Conservation (phyloP, 2,888 invertebrate species). For the Cheilosia vulpina region DNA sequence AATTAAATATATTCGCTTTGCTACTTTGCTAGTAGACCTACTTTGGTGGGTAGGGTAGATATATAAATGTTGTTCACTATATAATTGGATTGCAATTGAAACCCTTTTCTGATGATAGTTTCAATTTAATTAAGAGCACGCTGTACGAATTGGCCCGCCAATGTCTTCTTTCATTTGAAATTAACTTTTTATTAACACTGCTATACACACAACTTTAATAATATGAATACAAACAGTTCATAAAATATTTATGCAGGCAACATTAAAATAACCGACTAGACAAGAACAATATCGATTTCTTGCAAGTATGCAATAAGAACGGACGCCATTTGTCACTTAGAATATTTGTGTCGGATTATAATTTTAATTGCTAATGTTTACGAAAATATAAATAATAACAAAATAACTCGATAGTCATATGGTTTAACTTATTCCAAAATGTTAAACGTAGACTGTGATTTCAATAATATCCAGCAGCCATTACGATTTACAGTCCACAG, state of each 20-base stretch:
- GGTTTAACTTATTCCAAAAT: background rate
- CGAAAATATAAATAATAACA: background rate
- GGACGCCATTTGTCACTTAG: constrained; percentile 36
- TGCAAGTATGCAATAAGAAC: background rate
- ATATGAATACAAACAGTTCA: constrained; percentile 2
- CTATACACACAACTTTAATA: background rate
- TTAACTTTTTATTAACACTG: background rate
- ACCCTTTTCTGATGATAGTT: constrained; percentile 21
- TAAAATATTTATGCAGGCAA: background rate
- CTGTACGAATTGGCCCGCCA: constrained; percentile 14
- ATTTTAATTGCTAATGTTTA: background rate
- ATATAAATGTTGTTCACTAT: constrained; percentile 23
- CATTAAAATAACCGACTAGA: constrained; percentile 31
- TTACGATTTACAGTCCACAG: constrained; percentile 11
- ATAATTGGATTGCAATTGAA: constrained; percentile 62
- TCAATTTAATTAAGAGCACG: constrained; percentile 58
- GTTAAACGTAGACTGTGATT: background rate
- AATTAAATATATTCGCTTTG: constrained; percentile 8
- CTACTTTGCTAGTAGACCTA: constrained; percentile 3
- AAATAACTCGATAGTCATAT: background rate
- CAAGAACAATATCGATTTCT: constrained; percentile 55
- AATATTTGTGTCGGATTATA: background rate
- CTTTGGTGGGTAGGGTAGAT: constrained; percentile 12
- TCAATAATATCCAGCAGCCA: constrained; percentile 26
- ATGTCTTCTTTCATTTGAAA: constrained; percentile 15